These are phyloP conservation scores for Reticulitermes lucifugus DNA, from an alignment of 2,888 invertebrate genomes.

Conservation along the genomic window DNA sequence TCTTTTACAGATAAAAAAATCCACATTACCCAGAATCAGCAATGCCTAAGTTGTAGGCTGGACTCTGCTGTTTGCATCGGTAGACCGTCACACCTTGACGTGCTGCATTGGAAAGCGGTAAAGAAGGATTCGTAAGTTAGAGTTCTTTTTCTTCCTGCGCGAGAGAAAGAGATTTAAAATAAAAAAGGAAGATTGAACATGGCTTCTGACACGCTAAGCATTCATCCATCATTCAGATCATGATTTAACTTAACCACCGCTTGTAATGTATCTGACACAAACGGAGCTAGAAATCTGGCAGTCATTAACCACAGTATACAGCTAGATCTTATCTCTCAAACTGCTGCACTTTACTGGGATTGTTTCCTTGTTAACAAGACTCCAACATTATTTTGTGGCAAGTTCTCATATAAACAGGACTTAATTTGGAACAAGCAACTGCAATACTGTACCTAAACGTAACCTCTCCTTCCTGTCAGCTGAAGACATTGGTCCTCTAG, in stretches of 20 bases:
- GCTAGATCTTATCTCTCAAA: slow-evolving; percentile 17
- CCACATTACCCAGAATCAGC: too few relatives aligned
- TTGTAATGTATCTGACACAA: slow-evolving; percentile 6
- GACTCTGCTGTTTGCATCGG: background rate
- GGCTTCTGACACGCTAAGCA: slow-evolving; percentile 8
- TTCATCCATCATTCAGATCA: slow-evolving; percentile 26
- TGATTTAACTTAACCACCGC: slow-evolving; percentile 11
- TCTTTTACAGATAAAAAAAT: too few relatives aligned
- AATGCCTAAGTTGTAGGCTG: too few relatives aligned
- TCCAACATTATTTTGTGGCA: background rate
- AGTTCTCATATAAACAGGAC: too few relatives aligned
- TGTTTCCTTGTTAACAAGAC: slow-evolving; percentile 1
- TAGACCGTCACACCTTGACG: background rate
- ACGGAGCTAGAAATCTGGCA: slow-evolving; percentile 18
- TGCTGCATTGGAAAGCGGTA: background rate
- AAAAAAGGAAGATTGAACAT: background rate
- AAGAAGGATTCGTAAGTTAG: background rate
- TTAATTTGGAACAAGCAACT: too few relatives aligned
- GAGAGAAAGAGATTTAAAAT: slow-evolving; percentile 3
- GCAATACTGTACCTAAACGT: too few relatives aligned
- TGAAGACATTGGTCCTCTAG: too few relatives aligned
- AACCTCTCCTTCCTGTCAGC: too few relatives aligned
- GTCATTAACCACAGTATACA: slow-evolving; percentile 17
- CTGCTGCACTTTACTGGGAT: slow-evolving; percentile 8
- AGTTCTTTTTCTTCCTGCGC: background rate